Evolutionary conservation across 1,140 invertebrate genomes (phyloP).

Genomic region (Lordiphosa clarofinis): DNA sequence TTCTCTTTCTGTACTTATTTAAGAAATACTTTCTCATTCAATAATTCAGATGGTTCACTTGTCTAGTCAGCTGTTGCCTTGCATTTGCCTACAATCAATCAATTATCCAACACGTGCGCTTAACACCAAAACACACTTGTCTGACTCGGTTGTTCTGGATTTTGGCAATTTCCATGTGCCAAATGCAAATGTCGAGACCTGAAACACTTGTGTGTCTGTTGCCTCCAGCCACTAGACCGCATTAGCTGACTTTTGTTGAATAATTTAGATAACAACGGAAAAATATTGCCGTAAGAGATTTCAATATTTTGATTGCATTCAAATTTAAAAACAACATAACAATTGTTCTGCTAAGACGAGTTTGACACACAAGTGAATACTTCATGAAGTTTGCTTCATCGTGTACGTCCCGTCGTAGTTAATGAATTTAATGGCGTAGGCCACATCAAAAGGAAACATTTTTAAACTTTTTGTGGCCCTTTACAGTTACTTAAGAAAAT

Average conservation of each 20-base stretch:
- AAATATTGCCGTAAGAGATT: constrained; percentile 11
- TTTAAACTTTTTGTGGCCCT: constrained; percentile 2
- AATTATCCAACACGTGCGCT: constrained; percentile 54
- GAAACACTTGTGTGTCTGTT: constrained; percentile 11
- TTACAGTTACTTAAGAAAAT: constrained; percentile 36
- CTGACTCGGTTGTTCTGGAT: constrained; percentile 36
- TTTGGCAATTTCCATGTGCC: constrained; percentile 32
- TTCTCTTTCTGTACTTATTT: constrained; percentile 6
- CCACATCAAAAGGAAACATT: constrained; percentile 1
- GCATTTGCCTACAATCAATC: constrained; percentile 46
- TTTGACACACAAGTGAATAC: no score
- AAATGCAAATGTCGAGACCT: constrained; percentile 48
- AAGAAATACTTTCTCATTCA: constrained; percentile 9
- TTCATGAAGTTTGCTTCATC: no score
- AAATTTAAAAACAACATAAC: constrained; percentile 1
- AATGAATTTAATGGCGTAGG: no score
- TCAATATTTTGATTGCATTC: constrained; percentile 9
- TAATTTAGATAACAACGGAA: constrained; percentile 26
- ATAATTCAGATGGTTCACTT: constrained; percentile 14
- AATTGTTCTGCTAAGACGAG: constrained; percentile 7
- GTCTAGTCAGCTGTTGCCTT: constrained; percentile 57
- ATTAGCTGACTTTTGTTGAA: constrained; percentile 33
- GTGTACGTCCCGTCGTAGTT: no score
- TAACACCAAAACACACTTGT: constrained; percentile 12
- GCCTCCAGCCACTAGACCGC: constrained; percentile 13